A percentile compares a stretch with the other conserved stretches of the same genome.
phyloP scores from a whole-genome alignment of 64 coral and sea anemone genomes.

The Anthopleura sola region DNA sequence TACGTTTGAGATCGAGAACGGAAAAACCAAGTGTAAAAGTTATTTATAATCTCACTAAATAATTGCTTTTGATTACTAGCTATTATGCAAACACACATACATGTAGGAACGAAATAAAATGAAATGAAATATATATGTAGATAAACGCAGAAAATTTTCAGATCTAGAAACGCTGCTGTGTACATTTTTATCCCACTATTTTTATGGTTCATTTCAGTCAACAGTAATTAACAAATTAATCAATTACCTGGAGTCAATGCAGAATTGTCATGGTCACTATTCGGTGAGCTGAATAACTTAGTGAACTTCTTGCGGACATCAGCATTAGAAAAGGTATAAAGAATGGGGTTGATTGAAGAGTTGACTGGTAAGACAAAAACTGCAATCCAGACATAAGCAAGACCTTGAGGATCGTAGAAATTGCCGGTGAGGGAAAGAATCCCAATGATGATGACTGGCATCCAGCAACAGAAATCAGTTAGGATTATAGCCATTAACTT shows the following conservation, averaged over 20 bases:
- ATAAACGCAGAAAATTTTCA: too few species aligned
- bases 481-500: constrained; percentile 13
- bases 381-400: constrained; percentile 37
- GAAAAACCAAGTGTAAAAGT: too few species aligned
- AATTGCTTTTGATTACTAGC: too few species aligned
- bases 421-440: constrained; percentile 12
- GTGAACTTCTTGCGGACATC: not conserved
- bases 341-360: constrained; percentile 31
- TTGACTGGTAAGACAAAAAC: constrained; percentile 45
- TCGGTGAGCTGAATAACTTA: not conserved
- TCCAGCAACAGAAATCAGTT: constrained; percentile 31
- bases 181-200: too few species aligned
- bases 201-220: too few species aligned
- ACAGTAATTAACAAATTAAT: too few species aligned
- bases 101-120: too few species aligned
- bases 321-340: constrained; percentile 42
- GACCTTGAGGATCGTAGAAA: constrained; percentile 29
- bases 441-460: constrained; percentile 39
- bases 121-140: too few species aligned
- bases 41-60: too few species aligned
- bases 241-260: not conserved
- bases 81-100: too few species aligned
- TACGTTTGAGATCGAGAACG: too few species aligned
- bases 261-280: not conserved
- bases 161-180: too few species aligned